phyloP scores from a whole-genome alignment of 1,140 invertebrate species.

The Gonatopus flavifemur region DNA sequence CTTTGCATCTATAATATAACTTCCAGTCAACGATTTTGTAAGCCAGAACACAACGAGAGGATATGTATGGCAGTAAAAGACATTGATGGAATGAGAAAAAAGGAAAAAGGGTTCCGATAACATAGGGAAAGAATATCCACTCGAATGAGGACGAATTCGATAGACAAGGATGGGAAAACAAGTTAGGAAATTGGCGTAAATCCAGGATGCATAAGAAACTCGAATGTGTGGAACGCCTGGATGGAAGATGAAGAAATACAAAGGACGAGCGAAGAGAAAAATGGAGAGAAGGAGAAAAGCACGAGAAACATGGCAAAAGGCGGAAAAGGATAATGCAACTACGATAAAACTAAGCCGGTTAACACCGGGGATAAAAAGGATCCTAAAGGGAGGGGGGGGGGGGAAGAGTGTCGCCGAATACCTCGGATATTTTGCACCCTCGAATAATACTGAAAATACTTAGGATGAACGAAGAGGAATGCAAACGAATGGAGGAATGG shows the following conservation, averaged over 20 bases:
- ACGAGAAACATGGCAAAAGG: conserved; percentile 2
- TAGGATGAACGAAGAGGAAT: neutral
- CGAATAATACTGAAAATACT: neutral
- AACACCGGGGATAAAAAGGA: conserved; percentile 44
- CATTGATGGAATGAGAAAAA: conserved; percentile 8
- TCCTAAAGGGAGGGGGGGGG: too few relatives aligned
- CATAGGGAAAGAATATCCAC: conserved; percentile 9
- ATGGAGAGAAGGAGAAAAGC: conserved; percentile 2
- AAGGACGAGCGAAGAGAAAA: neutral
- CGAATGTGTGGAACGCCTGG: neutral
- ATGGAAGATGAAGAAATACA: neutral
- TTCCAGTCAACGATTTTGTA: too few relatives aligned
- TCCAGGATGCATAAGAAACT: conserved; percentile 45
- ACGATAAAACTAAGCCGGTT: conserved; percentile 52
- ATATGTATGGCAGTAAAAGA: too few relatives aligned
- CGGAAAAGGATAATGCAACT: conserved; percentile 39
- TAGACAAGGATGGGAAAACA: conserved; percentile 18
- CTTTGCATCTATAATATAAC: conserved; percentile 30
- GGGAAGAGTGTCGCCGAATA: conserved; percentile 47
- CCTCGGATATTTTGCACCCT: conserved; percentile 48
- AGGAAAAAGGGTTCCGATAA: neutral
- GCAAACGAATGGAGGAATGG: neutral
- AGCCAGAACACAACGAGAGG: conserved; percentile 27
- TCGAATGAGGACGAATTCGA: conserved; percentile 3
- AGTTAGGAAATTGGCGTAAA: conserved; percentile 49